phyloP scores from a whole-genome alignment of 1,140 invertebrate genomes.

The Anastrepha ludens region DNA sequence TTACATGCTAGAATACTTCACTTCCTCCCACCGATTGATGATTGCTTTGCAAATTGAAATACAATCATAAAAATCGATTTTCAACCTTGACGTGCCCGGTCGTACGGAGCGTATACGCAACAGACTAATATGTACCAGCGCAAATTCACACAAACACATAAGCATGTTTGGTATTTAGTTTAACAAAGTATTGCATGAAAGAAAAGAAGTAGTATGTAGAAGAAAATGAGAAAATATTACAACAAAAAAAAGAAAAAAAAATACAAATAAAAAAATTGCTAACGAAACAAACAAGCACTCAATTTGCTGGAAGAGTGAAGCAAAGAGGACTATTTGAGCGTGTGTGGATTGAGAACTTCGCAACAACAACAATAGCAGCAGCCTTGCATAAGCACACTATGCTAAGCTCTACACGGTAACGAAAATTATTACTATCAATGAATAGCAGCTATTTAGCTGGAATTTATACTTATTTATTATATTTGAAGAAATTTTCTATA shows the following conservation, averaged over 20 bases:
- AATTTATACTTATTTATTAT: slow-evolving; percentile 70
- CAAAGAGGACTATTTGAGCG: not conserved
- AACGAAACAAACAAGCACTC: not conserved
- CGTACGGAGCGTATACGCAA: not conserved
- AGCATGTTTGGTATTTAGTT: slow-evolving; percentile 8
- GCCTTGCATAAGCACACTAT: not conserved
- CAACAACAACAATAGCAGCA: not conserved
- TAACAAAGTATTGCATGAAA: not conserved
- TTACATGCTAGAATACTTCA: not conserved
- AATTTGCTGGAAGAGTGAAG: slow-evolving; percentile 33
- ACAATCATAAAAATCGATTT: slow-evolving; percentile 56
- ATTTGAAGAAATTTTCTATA: slow-evolving; percentile 22
- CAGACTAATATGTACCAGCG: not conserved
- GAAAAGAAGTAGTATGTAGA: not conserved
- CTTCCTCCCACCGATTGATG: not conserved
- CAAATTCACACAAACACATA: not conserved
- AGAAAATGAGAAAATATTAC: not conserved
- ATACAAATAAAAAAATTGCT: not conserved
- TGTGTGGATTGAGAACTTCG: not conserved
- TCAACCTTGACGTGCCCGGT: slow-evolving; percentile 1
- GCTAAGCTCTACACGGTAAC: not conserved
- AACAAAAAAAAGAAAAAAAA: not conserved
- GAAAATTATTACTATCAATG: slow-evolving; percentile 57
- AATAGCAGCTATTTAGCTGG: slow-evolving; percentile 68
- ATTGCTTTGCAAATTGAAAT: slow-evolving; percentile 45